Percentiles rank a stretch among this genome's conserved stretches.
phyloP scores from a whole-genome alignment of 2,797 vertebrate genomes.

The Mus minutoides region DNA sequence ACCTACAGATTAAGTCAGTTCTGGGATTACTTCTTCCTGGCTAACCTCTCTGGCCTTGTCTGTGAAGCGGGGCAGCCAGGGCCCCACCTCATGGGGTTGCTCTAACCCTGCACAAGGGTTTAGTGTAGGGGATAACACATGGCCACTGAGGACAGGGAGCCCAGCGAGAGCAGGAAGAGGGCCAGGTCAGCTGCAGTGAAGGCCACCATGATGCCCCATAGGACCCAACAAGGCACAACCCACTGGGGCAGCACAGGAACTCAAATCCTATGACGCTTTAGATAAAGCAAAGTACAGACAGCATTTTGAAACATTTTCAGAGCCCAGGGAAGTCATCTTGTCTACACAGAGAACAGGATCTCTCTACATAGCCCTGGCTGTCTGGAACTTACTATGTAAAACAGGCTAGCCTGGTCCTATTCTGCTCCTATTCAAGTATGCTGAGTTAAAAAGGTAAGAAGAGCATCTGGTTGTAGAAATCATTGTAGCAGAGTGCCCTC shows the following conservation, averaged over 20 bases:
- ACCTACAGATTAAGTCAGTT: not conserved
- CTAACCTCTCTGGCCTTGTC: not conserved
- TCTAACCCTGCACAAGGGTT: not conserved
- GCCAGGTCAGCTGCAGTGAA: not conserved
- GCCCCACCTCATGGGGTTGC: not conserved
- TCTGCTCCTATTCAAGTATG: not conserved
- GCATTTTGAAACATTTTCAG: not conserved
- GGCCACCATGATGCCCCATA: not conserved
- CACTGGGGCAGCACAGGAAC: fast-evolving
- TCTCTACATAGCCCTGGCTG: not conserved
- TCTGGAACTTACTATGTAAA: not conserved
- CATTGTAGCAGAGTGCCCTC: not conserved
- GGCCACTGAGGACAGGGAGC: not conserved
- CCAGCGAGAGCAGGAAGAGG: not conserved
- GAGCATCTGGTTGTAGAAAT: not conserved
- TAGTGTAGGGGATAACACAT: too few relatives aligned
- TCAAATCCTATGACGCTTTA: not conserved
- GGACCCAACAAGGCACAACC: not conserved
- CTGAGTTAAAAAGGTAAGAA: not conserved
- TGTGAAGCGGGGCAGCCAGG: not conserved
- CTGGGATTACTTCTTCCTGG: not conserved
- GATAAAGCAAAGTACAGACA: not conserved
- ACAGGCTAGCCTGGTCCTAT: not conserved
- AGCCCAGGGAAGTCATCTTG: not conserved
- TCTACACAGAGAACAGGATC: not conserved